Conservation (phyloP, 2,113 vertebrate species). For the Monarcha castaneiventris region DNA sequence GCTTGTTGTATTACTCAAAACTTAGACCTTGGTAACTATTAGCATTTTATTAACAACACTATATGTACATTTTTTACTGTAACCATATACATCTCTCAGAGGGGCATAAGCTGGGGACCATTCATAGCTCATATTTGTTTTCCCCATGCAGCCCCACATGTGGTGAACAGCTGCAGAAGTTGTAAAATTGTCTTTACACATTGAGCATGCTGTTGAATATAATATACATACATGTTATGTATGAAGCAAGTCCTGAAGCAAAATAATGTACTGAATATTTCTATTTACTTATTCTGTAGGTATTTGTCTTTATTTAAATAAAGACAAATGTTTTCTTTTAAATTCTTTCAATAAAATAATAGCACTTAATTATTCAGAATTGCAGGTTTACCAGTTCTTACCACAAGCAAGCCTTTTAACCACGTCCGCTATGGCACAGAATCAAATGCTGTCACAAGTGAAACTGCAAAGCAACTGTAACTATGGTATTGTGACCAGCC, state of each 20-base stretch:
- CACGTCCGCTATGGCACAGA: not conserved
- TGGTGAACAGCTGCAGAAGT: constrained; percentile 70
- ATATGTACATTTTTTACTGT: constrained; percentile 15
- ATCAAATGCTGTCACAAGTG: constrained; percentile 7
- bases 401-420: not conserved
- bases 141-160: constrained; percentile 57
- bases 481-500: not conserved
- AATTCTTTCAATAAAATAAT: not conserved
- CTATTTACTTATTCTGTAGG: not conserved
- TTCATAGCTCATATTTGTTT: constrained; percentile 58
- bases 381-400: not conserved
- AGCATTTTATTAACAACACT: not conserved
- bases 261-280: not conserved
- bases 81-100: constrained; percentile 48
- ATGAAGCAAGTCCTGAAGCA: not conserved
- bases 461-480: constrained; percentile 23
- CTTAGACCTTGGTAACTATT: not conserved
- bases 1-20: constrained; percentile 7
- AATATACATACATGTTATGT: not conserved
- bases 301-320: not conserved
- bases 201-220: not conserved
- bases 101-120: constrained; percentile 1
- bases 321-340: not conserved
- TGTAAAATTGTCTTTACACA: constrained; percentile 36
- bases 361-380: not conserved